Evolutionary conservation across 2,888 invertebrate genomes (phyloP).

Genomic region (Cremastinae sp.): DNA sequence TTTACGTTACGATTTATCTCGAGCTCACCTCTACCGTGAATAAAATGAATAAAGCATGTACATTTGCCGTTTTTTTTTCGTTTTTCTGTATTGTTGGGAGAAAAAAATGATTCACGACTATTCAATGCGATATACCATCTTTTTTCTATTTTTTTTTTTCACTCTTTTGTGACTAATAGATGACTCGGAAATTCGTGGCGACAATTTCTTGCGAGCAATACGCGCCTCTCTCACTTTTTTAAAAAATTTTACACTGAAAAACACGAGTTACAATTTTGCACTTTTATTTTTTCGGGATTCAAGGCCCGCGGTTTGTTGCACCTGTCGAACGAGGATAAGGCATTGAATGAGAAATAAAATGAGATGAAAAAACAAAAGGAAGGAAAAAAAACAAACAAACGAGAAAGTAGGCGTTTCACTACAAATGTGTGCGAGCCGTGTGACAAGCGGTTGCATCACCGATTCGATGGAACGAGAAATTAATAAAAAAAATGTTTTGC

Average conservation of each 20-base stretch:
- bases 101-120: background rate
- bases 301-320: slow-evolving; percentile 12
- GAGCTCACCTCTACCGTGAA: slow-evolving; percentile 7
- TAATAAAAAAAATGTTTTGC: slow-evolving; percentile 1
- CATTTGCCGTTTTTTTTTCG: background rate
- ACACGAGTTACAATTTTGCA: background rate
- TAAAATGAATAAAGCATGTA: background rate
- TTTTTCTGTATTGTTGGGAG: background rate
- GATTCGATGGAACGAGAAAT: slow-evolving; percentile 1
- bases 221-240: background rate
- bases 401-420: slow-evolving; percentile 16
- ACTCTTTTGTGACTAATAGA: slow-evolving; percentile 9
- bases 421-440: background rate
- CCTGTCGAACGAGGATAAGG: slow-evolving; percentile 45
- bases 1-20: slow-evolving; percentile 15
- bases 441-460: slow-evolving; percentile 23
- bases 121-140: background rate
- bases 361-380: background rate
- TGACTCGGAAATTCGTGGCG: background rate
- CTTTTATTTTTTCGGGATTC: background rate
- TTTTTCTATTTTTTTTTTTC: background rate
- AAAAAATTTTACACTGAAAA: too few species aligned
- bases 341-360: slow-evolving; percentile 11
- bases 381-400: slow-evolving; percentile 6
- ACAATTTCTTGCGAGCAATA: background rate